phyloP scores from a whole-genome alignment of 2,888 invertebrate species.

The Agonopterix arenella region DNA sequence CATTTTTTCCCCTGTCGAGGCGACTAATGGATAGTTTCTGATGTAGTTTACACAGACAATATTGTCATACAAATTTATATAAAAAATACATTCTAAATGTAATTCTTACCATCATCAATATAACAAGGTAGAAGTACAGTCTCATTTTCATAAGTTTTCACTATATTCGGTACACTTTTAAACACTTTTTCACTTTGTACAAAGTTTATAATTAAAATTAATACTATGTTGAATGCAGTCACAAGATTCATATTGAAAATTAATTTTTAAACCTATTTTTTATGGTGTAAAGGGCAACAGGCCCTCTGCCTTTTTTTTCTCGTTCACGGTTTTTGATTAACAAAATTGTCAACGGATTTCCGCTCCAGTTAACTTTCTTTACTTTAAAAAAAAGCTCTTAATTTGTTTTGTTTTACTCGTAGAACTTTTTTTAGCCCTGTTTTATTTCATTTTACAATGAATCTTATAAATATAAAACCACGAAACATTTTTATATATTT shows the following conservation, averaged over 20 bases:
- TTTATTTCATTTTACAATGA: no score
- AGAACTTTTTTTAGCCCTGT: not conserved
- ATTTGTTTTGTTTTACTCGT: not conserved
- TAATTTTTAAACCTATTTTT: not conserved
- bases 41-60: no score
- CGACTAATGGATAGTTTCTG: no score
- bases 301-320: no score
- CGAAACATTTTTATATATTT: no score
- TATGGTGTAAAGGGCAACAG: not conserved
- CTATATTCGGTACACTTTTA: constrained; percentile 83
- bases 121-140: constrained; percentile 88
- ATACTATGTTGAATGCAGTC: constrained; percentile 12
- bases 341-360: constrained; percentile 5
- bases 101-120: constrained; percentile 79
- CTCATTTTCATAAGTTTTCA: constrained; percentile 86
- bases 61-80: no score
- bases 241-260: not conserved
- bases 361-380: constrained; percentile 4
- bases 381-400: not conserved
- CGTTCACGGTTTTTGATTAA: not conserved
- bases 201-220: constrained; percentile 7
- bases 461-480: no score
- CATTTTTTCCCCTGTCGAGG: no score
- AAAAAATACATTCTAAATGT: no score
- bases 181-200: constrained; percentile 64